phyloP scores from a whole-genome alignment of 1,140 invertebrate genomes.

The Sarcophaga bullata region DNA sequence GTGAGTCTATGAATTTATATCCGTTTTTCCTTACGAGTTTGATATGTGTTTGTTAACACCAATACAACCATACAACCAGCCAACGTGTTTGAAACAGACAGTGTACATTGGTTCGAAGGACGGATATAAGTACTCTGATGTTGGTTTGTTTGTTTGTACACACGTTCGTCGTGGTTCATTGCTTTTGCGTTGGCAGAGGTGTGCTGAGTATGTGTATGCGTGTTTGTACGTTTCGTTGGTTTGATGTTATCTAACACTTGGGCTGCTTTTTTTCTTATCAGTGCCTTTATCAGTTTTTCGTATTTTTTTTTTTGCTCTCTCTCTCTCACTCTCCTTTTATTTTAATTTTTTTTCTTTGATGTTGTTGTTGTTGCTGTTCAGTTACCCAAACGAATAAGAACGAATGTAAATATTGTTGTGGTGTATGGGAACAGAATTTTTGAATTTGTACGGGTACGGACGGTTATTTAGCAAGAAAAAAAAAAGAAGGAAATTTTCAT shows the following conservation, averaged over 20 bases:
- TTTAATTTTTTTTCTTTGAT: conserved; percentile 37
- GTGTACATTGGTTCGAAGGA: neutral
- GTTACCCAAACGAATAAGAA: neutral
- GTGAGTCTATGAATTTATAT: neutral
- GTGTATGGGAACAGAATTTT: neutral
- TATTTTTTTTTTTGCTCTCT: neutral
- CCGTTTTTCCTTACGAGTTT: neutral
- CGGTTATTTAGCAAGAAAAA: neutral
- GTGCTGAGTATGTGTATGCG: neutral
- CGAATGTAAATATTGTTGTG: neutral
- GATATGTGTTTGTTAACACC: neutral
- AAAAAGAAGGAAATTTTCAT: conserved; percentile 3
- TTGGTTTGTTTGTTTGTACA: conserved; percentile 19
- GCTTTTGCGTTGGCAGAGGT: conserved; percentile 2
- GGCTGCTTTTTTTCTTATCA: conserved; percentile 63
- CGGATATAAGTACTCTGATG: neutral
- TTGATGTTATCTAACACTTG: conserved; percentile 64
- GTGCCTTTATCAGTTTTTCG: conserved; percentile 65
- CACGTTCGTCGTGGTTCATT: neutral
- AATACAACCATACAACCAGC: neutral
- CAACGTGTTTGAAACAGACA: conserved; percentile 13
- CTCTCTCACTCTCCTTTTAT: too few species aligned
- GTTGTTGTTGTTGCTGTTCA: neutral
- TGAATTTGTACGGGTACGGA: too few species aligned
- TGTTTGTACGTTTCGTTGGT: conserved; percentile 26